A percentile compares a stretch with the other conserved stretches of the same genome.
Conservation (phyloP, 2,888 invertebrate genomes). For the Apamea crenata region DNA sequence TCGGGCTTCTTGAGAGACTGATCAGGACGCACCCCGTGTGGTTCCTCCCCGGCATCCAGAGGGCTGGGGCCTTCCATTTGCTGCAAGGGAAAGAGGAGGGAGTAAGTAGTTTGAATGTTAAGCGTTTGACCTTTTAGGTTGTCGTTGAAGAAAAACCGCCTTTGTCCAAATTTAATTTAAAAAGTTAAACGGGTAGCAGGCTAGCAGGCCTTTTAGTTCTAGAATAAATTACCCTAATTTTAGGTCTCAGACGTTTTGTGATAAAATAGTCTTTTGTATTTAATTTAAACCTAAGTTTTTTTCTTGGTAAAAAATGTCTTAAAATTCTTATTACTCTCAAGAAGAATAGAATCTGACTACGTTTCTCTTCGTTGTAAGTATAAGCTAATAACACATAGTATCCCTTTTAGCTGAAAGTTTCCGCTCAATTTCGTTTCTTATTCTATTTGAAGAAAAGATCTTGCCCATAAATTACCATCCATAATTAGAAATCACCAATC, state of each 20-base stretch:
- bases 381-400: not conserved
- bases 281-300: not conserved
- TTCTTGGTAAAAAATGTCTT: not conserved
- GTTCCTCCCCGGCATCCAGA: slow-evolving; percentile 98
- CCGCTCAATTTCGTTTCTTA: not conserved
- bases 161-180: slow-evolving; percentile 39
- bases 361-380: not conserved
- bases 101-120: slow-evolving; percentile 87
- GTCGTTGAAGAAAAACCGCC: not conserved
- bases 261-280: not conserved
- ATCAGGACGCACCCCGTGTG: slow-evolving; percentile 98
- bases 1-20: slow-evolving; percentile 96
- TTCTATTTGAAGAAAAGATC: not conserved
- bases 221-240: slow-evolving; percentile 23
- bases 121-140: not conserved
- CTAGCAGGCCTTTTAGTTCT: not conserved
- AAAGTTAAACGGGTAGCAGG: not conserved
- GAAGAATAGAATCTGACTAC: slow-evolving; percentile 4
- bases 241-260: not conserved
- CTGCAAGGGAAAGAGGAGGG: slow-evolving; percentile 98
- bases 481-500: not conserved
- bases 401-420: not conserved
- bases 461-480: too few relatives aligned
- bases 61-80: slow-evolving; percentile 98
- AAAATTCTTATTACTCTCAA: slow-evolving; percentile 3